Evolutionary conservation across 2,113 vertebrate genomes (phyloP).

Genomic region (Gracilinanus agilis): DNA sequence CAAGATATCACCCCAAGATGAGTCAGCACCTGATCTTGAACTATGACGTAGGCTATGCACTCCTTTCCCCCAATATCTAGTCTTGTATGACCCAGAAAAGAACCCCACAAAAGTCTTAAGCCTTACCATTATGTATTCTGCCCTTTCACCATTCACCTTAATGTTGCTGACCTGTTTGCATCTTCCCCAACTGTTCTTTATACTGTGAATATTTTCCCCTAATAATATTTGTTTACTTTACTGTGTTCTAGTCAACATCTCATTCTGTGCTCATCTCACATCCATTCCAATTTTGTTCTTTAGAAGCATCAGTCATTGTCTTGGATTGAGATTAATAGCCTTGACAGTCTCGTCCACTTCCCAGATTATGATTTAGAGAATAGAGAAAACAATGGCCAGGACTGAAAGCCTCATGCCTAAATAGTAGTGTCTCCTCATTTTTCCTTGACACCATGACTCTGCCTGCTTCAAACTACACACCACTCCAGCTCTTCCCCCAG

Average conservation of each 20-base stretch:
- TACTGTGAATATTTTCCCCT: neutral
- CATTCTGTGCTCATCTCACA: neutral
- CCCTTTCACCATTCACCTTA: neutral
- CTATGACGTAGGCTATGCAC: neutral
- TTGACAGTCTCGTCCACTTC: neutral
- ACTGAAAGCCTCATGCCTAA: neutral
- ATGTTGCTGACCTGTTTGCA: neutral
- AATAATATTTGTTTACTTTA: neutral
- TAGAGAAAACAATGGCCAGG: neutral
- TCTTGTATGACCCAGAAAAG: neutral
- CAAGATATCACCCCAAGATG: neutral
- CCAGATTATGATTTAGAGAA: neutral
- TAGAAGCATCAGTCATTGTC: neutral
- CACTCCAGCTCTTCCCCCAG: neutral
- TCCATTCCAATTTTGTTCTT: neutral
- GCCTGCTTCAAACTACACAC: neutral
- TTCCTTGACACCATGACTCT: neutral
- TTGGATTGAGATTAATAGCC: neutral
- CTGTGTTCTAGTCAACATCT: neutral
- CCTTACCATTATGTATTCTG: neutral
- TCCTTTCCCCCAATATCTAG: neutral
- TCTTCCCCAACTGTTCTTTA: neutral
- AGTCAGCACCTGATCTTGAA: neutral
- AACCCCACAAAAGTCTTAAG: neutral
- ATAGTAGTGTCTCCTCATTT: neutral